Conservation (phyloP, 1,140 invertebrate genomes). For the Samia ricini region DNA sequence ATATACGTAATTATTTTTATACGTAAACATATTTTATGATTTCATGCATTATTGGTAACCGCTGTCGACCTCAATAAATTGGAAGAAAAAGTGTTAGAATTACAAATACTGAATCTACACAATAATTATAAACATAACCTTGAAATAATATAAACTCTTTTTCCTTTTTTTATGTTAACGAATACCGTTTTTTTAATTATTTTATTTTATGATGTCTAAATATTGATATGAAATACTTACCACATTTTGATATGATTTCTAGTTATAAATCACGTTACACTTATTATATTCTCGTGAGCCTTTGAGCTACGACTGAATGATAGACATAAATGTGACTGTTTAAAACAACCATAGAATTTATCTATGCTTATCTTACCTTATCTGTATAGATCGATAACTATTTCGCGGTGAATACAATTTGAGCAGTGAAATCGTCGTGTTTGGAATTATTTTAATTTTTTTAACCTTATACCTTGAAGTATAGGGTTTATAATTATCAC, state of each 20-base stretch:
- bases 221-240: neutral
- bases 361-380: conserved; percentile 5
- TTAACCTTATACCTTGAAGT: neutral
- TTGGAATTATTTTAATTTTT: neutral
- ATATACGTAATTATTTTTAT: too few species aligned
- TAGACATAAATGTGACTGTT: conserved; percentile 9
- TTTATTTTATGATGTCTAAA: neutral
- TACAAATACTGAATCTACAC: too few species aligned
- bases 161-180: neutral
- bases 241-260: neutral
- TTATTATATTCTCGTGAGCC: neutral
- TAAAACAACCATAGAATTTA: conserved; percentile 8
- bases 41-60: too few species aligned
- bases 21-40: too few species aligned
- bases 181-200: neutral
- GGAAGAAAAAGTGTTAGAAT: too few species aligned
- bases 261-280: neutral
- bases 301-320: conserved; percentile 10
- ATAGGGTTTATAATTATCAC: neutral
- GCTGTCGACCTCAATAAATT: too few species aligned
- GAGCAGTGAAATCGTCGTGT: neutral
- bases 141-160: neutral
- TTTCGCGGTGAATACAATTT: neutral
- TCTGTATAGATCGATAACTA: neutral
- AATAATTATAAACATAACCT: too few species aligned